Evolutionary conservation across 2,113 vertebrate genomes (phyloP), one percentile per base, ranked within the genome.

Genomic region (Trinectes maculatus): DNA sequence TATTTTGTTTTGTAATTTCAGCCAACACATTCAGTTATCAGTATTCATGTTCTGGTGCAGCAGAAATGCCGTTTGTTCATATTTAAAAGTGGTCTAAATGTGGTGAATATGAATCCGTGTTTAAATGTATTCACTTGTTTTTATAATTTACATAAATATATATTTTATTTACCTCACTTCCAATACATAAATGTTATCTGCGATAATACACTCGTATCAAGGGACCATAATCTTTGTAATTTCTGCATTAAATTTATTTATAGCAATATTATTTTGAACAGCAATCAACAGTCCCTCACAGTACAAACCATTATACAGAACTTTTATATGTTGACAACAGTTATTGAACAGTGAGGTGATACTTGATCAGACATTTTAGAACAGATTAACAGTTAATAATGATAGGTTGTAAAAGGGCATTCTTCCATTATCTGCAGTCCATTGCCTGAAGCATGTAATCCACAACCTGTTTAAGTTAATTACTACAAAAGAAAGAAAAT

Each of bases 211-310:
- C 18, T 43, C 8, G 16, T 57, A 47, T 68, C 42, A 57, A 54
- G 3, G 10, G 13, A 47, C 8, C 12, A 22, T 57, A 33, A 60
- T 44, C 22, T n/a, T n/a, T n/a, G 10, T 44, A 26, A 51, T 44
- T 61, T 62, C 6, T 56, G 34, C 28, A 68, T 1, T 57, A 39
- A 48, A 59, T 83, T 75, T 72, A 84, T 77, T 83, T 3, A 39
- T 57, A 18, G 31, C 1, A 52, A 52, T 15, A 28, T 43, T 33
- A 11, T 28, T 71, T 54, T 5, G 31, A 59, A 71, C 71, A 74
- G 18, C 40, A 63, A 71, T 31, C 48, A 59, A 74, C 29, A 58
- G 18, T 39, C 24, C 26, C 6, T 57, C 39, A 33, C 21, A 26
- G 21, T 34, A 60, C 22, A 52, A 37, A 68, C 13, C n/a, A 63